Evolutionary conservation across 2,888 invertebrate genomes (phyloP).

Genomic region (Crossocerus cetratus): DNA sequence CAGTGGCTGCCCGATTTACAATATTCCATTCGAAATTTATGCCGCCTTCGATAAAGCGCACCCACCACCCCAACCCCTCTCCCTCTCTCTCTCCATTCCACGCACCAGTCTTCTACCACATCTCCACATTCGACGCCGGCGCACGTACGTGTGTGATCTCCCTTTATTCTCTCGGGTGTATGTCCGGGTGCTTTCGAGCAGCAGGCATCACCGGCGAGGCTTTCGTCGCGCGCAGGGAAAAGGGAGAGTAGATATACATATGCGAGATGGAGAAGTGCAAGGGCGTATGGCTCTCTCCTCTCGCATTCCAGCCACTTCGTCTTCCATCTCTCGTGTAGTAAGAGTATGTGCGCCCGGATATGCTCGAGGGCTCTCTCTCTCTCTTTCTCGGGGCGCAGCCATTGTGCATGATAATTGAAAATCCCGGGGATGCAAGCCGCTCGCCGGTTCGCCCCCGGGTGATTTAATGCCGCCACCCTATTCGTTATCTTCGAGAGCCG

Average conservation of each 20-base stretch:
- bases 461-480: slow-evolving; percentile 55
- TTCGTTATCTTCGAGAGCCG: slow-evolving; percentile 41
- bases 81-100: slow-evolving; percentile 4
- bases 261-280: slow-evolving; percentile 11
- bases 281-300: slow-evolving; percentile 2
- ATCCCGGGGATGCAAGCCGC: slow-evolving; percentile 53
- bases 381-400: slow-evolving; percentile 41
- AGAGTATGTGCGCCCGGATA: too few relatives aligned
- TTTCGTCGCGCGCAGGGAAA: slow-evolving; percentile 7
- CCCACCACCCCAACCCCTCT: slow-evolving; percentile 25
- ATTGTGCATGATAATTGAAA: slow-evolving; percentile 70
- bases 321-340: slow-evolving; percentile 46
- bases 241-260: neutral
- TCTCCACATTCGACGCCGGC: slow-evolving; percentile 24
- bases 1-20: slow-evolving; percentile 62
- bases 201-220: neutral
- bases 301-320: slow-evolving; percentile 33
- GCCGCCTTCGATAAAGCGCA: slow-evolving; percentile 54
- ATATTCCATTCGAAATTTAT: slow-evolving; percentile 69
- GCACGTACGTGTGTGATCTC: neutral
- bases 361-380: too few relatives aligned
- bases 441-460: slow-evolving; percentile 34
- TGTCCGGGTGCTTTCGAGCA: neutral
- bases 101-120: slow-evolving; percentile 8
- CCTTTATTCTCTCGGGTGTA: slow-evolving; percentile 5